A percentile compares a stretch with the other conserved stretches of the same genome.
Conservation (phyloP, 53 echinoderm and acorn worm genomes). For the Stichopus horrens region DNA sequence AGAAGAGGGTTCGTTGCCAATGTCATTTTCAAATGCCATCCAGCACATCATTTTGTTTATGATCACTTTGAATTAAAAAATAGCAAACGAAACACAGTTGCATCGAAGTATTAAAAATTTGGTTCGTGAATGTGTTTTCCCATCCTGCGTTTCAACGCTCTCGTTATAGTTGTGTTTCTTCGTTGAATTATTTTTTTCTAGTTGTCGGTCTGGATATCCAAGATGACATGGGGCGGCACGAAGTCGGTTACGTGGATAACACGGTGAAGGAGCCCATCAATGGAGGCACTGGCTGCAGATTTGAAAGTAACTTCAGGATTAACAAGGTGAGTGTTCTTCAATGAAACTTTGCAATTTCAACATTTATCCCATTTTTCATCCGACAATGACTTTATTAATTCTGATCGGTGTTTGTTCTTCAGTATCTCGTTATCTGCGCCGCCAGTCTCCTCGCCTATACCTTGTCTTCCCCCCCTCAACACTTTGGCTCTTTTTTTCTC, state of each 20-base stretch:
- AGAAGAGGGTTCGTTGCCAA: too few species aligned
- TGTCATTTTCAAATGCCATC: too few species aligned
- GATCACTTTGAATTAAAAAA: too few species aligned
- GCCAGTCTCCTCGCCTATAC: too few species aligned
- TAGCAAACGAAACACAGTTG: too few species aligned
- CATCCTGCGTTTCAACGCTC: background rate
- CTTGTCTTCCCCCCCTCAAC: too few species aligned
- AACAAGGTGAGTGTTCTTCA: slow-evolving; percentile 71
- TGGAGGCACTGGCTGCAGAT: slow-evolving; percentile 70
- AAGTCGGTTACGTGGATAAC: slow-evolving; percentile 92
- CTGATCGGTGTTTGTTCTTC: too few species aligned
- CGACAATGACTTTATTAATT: background rate
- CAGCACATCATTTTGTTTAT: too few species aligned
- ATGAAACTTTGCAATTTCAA: background rate
- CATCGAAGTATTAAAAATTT: background rate
- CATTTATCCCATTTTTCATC: background rate
- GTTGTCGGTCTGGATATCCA: slow-evolving; percentile 97
- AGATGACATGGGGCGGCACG: slow-evolving; percentile 98
- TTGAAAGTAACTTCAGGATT: slow-evolving; percentile 76
- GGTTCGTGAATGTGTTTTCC: too few species aligned
- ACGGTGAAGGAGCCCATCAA: slow-evolving; percentile 83
- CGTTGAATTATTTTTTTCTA: slow-evolving; percentile 1
- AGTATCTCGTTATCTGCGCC: too few species aligned
- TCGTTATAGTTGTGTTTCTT: background rate
- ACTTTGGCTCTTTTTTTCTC: too few species aligned